Evolutionary conservation across 1,140 invertebrate genomes (phyloP), one percentile per base, ranked within the genome.

Genomic region (Maconellicoccus hirsutus): DNA sequence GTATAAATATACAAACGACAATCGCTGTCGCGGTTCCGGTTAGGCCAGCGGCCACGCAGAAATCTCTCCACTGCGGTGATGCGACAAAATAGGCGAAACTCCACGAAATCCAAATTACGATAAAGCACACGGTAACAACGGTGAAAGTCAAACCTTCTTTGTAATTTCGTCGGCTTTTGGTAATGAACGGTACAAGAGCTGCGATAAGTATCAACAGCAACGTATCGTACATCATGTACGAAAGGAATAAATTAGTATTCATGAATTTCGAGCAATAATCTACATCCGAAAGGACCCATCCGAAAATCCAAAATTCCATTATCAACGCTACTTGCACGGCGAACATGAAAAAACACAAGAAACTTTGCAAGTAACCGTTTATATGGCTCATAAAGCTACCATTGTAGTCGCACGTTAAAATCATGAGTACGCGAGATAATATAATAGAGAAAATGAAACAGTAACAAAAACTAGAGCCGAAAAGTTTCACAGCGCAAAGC

Each of bases 321-420:
- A 73, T 73, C 3, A 85, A 76, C 0, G 80, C 81, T 0, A 84
- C 61, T 73, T 85, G 82, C 1, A 86, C 83, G 25, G 78, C 78
- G 19, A 77, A 77, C 75, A 86, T 82, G 76, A 86, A 86, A 74
- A 86, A 81, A 26, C 83, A 77, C 74, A 85, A 77, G 1, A 83
- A 66, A 7, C 81, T 78, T 71, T 86, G 84, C 4, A 86, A 78
- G 38, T 85, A 80, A 4, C 84, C 84, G 69, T 85, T 86, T 1
- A 87, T 81, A 75, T 86, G 85, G 21, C 81, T 82, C n/a, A 83
- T 82, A 61, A 85, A 81, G 0, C 84, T 81, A 0, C 83, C 83
- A 2, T 80, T 80, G 21, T 79, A 74, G 72, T 81, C 83, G 21
- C 84, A 84, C 27, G 83, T 83, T 4, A 84, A 80, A 0, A 87